phyloP scores from a whole-genome alignment of 2,797 vertebrate species.

The Sebastes taczanowskii region DNA sequence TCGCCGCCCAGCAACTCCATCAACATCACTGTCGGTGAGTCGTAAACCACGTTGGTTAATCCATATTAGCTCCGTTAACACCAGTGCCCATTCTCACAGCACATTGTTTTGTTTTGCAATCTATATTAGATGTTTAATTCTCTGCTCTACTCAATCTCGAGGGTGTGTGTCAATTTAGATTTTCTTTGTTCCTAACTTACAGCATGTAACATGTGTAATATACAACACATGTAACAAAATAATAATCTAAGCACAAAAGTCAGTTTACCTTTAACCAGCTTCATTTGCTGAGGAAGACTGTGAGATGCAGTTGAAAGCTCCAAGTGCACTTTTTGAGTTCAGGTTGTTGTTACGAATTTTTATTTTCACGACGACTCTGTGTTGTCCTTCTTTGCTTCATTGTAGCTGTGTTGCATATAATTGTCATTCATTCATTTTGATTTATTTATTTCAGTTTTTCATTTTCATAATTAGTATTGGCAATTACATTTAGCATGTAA shows the following conservation, averaged over 20 bases:
- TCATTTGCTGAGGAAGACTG: background rate
- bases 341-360: background rate
- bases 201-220: background rate
- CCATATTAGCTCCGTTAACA: background rate
- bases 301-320: background rate
- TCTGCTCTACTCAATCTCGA: background rate
- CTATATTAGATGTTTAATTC: background rate
- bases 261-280: background rate
- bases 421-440: background rate
- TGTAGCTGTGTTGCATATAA: background rate
- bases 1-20: conserved; percentile 81
- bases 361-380: background rate
- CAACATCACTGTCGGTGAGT: conserved; percentile 84
- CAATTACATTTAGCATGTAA: background rate
- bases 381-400: background rate
- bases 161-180: background rate
- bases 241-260: background rate
- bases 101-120: background rate
- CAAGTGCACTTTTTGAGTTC: background rate
- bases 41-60: background rate
- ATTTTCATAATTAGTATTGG: background rate
- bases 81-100: background rate
- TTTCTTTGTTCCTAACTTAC: background rate
- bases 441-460: background rate
- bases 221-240: background rate